These are phyloP conservation scores for Pseudopodoces humilis DNA, from an alignment of 2,113 vertebrate genomes.

Conservation along the genomic window DNA sequence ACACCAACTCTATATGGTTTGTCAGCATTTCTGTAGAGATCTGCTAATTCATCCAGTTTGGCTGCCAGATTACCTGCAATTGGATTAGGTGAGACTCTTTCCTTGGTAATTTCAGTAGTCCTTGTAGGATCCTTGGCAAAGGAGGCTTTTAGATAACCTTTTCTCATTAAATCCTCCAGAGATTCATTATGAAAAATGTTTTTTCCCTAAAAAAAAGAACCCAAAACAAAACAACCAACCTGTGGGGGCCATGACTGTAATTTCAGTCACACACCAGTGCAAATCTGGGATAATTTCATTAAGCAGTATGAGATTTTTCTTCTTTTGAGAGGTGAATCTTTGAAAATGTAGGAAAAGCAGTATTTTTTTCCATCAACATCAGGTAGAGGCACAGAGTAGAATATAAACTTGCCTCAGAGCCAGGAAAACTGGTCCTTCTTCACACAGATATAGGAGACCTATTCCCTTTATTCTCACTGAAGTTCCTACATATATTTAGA, in stretches of 20 bases:
- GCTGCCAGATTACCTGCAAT: not conserved
- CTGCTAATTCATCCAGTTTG: conserved; percentile 19
- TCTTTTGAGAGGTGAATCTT: not conserved
- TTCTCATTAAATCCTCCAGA: not conserved
- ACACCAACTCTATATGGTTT: not conserved
- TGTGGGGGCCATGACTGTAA: not conserved
- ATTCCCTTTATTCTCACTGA: not conserved
- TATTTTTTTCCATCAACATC: not conserved
- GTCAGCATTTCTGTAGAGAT: conserved; percentile 16
- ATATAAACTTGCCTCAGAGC: not conserved
- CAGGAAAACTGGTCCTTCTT: not conserved
- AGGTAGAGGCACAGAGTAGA: not conserved
- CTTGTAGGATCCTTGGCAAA: not conserved
- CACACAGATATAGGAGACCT: not conserved
- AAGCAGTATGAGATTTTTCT: not conserved
- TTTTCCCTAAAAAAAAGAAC: not conserved
- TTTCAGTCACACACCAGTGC: not conserved
- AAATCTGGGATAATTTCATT: not conserved
- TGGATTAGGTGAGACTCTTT: conserved; percentile 5
- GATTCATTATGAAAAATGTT: not conserved
- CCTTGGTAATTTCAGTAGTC: not conserved
- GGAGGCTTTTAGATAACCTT: not conserved
- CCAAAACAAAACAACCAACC: not conserved
- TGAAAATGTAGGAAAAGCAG: not conserved
- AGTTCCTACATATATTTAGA: not conserved